Conservation (phyloP, 2,888 invertebrate genomes). For the Polymixis flavicincta region DNA sequence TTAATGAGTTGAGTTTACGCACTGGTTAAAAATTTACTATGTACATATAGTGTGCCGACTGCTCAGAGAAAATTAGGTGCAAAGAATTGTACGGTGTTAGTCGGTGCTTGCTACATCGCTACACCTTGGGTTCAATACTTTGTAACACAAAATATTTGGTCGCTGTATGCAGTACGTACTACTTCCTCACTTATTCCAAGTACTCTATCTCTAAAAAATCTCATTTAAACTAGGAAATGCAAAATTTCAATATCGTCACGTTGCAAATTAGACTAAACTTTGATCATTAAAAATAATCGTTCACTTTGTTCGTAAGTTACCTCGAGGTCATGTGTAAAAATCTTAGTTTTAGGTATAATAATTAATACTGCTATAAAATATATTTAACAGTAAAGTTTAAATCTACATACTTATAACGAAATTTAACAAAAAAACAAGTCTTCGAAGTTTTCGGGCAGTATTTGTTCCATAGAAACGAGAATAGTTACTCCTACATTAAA, state of each 20-base stretch:
- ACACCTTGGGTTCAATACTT: slow-evolving; percentile 57
- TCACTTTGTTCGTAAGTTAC: slow-evolving; percentile 55
- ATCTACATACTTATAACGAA: slow-evolving; percentile 32
- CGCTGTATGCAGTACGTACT: slow-evolving; percentile 79
- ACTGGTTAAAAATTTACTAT: too few relatives aligned
- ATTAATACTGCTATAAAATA: slow-evolving; percentile 64
- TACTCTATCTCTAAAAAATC: slow-evolving; percentile 44
- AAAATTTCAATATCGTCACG: slow-evolving; percentile 47
- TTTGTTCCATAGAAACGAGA: slow-evolving; percentile 18
- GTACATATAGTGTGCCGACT: slow-evolving; percentile 24
- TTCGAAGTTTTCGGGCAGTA: slow-evolving; percentile 42
- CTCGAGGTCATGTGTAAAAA: slow-evolving; percentile 45
- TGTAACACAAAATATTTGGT: slow-evolving; percentile 81
- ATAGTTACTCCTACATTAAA: slow-evolving; percentile 7
- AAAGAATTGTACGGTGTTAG: slow-evolving; percentile 32
- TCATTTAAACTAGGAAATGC: slow-evolving; percentile 62
- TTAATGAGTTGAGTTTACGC: too few relatives aligned
- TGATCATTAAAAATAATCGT: slow-evolving; percentile 36
- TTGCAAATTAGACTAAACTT: slow-evolving; percentile 26
- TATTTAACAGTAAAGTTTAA: slow-evolving; percentile 41
- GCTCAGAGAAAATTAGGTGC: slow-evolving; percentile 42
- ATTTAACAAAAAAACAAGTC: slow-evolving; percentile 54
- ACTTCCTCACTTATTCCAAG: slow-evolving; percentile 44
- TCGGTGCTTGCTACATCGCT: slow-evolving; percentile 4
- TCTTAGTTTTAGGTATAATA: slow-evolving; percentile 42